Percentiles rank a stretch among this genome's conserved stretches.
Evolutionary conservation across 2,797 vertebrate species (phyloP).

Genomic region (Lycodopsis pacificus): DNA sequence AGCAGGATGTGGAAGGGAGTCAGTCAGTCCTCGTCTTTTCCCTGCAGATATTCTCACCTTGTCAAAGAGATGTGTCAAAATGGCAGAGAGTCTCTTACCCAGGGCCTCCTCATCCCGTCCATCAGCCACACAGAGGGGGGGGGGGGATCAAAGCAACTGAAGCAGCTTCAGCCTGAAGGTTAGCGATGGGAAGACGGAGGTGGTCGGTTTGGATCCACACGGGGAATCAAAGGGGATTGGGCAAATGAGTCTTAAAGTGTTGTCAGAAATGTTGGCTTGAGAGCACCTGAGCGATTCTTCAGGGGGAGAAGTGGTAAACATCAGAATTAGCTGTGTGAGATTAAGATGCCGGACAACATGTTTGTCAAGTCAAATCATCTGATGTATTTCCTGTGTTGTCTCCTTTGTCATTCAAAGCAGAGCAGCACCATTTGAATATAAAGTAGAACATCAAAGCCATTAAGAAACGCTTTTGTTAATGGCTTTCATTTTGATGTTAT

Average conservation of each 20-base stretch:
- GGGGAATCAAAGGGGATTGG: constrained; percentile 10
- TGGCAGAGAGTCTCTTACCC: constrained; percentile 40
- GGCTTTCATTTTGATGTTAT: background rate
- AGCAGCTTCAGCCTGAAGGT: constrained; percentile 51
- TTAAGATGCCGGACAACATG: fast-evolving
- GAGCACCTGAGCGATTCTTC: background rate
- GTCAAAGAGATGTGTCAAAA: constrained; percentile 72
- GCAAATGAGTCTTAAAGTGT: constrained; percentile 25
- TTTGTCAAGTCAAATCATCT: background rate
- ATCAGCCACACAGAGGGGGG: constrained; percentile 47
- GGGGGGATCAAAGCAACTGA: constrained; percentile 37
- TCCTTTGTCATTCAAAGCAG: constrained; percentile 11
- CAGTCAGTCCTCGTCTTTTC: constrained; percentile 31
- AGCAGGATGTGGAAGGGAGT: constrained; percentile 4
- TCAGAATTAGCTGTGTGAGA: background rate
- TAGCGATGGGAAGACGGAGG: constrained; percentile 24
- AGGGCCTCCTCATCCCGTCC: constrained; percentile 58
- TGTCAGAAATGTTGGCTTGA: constrained; percentile 17
- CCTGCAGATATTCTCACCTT: constrained; percentile 72
- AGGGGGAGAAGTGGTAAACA: background rate
- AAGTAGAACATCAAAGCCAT: constrained; percentile 14
- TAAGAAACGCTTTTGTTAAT: constrained; percentile 15
- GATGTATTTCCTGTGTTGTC: background rate
- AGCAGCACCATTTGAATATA: background rate
- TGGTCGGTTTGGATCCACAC: constrained; percentile 25